Evolutionary conservation across 2,888 invertebrate species (phyloP).

Genomic region (Philonicus albiceps): DNA sequence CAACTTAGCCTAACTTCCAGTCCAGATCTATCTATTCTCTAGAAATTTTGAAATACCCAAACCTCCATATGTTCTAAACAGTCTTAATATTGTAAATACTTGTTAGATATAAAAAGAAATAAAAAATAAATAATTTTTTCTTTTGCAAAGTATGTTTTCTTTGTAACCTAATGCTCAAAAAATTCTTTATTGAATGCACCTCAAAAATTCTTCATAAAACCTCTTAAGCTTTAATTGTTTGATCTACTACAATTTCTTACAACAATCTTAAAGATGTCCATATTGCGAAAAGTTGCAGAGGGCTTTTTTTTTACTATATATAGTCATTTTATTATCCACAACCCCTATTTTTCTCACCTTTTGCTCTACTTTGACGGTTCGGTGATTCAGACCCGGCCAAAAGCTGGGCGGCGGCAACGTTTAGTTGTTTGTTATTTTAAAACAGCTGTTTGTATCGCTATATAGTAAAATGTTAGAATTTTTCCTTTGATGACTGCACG

Average conservation of each 20-base stretch:
- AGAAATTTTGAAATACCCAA: no score
- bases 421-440: neutral
- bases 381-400: conserved; percentile 20
- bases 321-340: neutral
- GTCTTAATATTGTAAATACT: no score
- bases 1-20: no score
- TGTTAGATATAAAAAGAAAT: no score
- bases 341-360: neutral
- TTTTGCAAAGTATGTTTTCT: no score
- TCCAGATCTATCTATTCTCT: no score
- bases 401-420: neutral
- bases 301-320: neutral
- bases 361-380: neutral
- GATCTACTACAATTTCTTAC: neutral
- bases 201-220: no score
- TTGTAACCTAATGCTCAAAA: no score
- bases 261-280: neutral
- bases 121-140: no score
- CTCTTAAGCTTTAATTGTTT: no score
- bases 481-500: neutral
- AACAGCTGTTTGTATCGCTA: conserved; percentile 6
- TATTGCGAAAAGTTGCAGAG: neutral
- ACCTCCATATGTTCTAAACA: no score
- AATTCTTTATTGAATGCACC: no score
- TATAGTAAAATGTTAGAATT: neutral